A percentile compares a stretch with the other conserved stretches of the same genome.
These are phyloP conservation scores for Alosa alosa DNA, from an alignment of 2,113 vertebrate genomes.

Conservation along the genomic window DNA sequence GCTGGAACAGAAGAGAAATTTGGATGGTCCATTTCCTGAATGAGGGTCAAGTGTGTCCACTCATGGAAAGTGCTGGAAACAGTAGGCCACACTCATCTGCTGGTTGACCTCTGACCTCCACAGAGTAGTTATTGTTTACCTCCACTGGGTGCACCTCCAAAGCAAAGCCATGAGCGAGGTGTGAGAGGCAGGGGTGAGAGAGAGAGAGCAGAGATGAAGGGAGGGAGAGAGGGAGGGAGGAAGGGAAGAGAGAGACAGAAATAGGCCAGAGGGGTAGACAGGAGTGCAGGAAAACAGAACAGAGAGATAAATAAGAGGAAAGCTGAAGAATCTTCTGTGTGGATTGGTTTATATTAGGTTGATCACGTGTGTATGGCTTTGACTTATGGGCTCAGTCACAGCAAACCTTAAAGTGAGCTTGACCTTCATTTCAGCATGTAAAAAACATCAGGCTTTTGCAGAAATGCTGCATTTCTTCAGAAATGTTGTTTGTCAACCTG, in stretches of 20 bases:
- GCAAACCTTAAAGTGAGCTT: neutral
- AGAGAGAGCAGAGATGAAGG: neutral
- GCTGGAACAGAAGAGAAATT: neutral
- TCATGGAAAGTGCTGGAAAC: neutral
- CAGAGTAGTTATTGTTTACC: constrained; percentile 6
- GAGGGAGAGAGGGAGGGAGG: neutral
- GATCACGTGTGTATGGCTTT: neutral
- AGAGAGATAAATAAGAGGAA: constrained; percentile 3
- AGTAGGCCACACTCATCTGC: neutral
- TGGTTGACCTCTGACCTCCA: constrained; percentile 16
- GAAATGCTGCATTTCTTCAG: neutral
- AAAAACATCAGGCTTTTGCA: neutral
- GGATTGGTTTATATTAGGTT: neutral
- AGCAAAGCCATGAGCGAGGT: neutral
- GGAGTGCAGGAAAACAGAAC: neutral
- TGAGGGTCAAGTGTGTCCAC: neutral
- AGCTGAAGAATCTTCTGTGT: neutral
- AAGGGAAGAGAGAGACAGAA: neutral
- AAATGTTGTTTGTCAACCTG: neutral
- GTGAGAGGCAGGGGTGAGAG: neutral
- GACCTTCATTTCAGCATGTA: neutral
- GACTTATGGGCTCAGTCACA: neutral
- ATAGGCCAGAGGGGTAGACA: neutral
- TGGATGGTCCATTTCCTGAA: neutral
- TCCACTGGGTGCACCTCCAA: neutral